Conservation (phyloP, 2,888 invertebrate genomes). For the Drosophila suboccidentalis region DNA sequence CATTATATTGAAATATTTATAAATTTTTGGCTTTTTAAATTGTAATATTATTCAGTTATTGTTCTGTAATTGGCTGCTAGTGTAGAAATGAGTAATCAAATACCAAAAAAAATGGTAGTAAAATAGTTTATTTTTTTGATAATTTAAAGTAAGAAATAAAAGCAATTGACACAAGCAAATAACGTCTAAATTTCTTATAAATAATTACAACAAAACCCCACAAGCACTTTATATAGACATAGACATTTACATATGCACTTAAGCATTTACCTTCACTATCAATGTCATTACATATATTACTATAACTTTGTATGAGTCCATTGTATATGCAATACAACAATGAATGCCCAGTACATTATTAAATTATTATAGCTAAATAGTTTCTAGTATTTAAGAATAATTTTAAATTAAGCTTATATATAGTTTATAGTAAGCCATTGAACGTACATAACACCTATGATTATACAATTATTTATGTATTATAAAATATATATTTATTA, state of each 20-base stretch:
- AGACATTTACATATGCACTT: slow-evolving; percentile 23
- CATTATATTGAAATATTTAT: too few relatives aligned
- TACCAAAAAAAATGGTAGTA: not conserved
- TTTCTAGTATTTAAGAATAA: slow-evolving; percentile 38
- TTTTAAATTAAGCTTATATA: slow-evolving; percentile 36
- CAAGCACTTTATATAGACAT: slow-evolving; percentile 28
- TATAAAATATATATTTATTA: not conserved
- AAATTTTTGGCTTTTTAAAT: too few relatives aligned
- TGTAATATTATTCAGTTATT: too few relatives aligned
- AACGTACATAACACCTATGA: slow-evolving; percentile 25
- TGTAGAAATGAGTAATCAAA: not conserved
- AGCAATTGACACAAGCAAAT: slow-evolving; percentile 53
- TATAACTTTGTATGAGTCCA: slow-evolving; percentile 2
- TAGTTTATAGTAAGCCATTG: slow-evolving; percentile 44
- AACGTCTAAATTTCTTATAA: slow-evolving; percentile 33
- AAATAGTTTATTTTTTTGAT: slow-evolving; percentile 16
- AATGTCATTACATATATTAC: not conserved
- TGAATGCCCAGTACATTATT: slow-evolving; percentile 23
- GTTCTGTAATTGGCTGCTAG: too few relatives aligned
- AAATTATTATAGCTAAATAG: slow-evolving; percentile 39
- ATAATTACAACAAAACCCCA: slow-evolving; percentile 25
- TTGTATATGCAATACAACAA: slow-evolving; percentile 17
- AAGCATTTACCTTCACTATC: not conserved
- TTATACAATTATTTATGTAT: slow-evolving; percentile 1
- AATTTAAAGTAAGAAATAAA: slow-evolving; percentile 27